A percentile compares a stretch with the other conserved stretches of the same genome.
These are phyloP conservation scores for Andrena cerasifolii DNA, from an alignment of 1,140 invertebrate genomes.

Conservation along the genomic window DNA sequence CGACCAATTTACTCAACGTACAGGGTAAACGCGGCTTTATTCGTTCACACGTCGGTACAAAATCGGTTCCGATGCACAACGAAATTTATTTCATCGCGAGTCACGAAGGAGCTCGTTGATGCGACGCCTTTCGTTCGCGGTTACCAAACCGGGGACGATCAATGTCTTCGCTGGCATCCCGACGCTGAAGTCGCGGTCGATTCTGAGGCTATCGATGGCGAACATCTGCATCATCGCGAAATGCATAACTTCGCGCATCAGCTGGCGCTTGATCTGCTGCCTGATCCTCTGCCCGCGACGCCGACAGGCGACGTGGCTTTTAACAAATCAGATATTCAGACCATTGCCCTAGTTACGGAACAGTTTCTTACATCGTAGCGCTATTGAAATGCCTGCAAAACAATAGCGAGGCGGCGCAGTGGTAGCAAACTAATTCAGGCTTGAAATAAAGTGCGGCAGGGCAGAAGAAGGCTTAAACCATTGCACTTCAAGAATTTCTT, in stretches of 20 bases:
- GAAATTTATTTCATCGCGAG: neutral
- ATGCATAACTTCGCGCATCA: slow-evolving; percentile 75
- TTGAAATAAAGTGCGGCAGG: too few species aligned
- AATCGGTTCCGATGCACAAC: neutral
- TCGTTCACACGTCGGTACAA: neutral
- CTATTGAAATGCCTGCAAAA: too few species aligned
- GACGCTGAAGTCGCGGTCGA: slow-evolving; percentile 75
- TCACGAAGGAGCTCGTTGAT: slow-evolving; percentile 68
- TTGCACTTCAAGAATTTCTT: too few species aligned
- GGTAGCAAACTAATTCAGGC: too few species aligned
- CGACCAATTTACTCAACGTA: neutral
- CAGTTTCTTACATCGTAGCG: too few species aligned
- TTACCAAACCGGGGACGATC: slow-evolving; percentile 71
- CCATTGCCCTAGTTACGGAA: neutral
- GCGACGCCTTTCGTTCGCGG: slow-evolving; percentile 67
- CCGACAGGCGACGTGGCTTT: slow-evolving; percentile 73
- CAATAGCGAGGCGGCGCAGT: too few species aligned
- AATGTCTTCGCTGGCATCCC: slow-evolving; percentile 71
- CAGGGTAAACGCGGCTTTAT: slow-evolving; percentile 24
- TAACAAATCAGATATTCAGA: slow-evolving; percentile 31
- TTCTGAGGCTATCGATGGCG: slow-evolving; percentile 73
- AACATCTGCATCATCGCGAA: slow-evolving; percentile 75
- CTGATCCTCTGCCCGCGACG: slow-evolving; percentile 69
- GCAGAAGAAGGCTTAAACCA: too few species aligned
- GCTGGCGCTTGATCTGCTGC: slow-evolving; percentile 67